These are phyloP conservation scores for Mobula hypostoma DNA, from an alignment of 2,113 vertebrate species.

Conservation along the genomic window DNA sequence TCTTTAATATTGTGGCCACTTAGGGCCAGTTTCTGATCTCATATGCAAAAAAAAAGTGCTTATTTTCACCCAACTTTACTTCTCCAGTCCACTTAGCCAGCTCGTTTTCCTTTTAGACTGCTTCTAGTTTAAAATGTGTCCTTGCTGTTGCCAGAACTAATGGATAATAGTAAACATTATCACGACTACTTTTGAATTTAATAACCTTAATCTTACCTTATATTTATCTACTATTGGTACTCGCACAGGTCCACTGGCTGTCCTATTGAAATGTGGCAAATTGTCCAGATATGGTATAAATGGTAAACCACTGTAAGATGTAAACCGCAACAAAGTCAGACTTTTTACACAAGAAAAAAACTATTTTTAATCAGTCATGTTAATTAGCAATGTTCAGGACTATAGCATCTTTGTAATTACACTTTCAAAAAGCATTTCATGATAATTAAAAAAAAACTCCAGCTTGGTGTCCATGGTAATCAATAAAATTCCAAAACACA, in stretches of 20 bases:
- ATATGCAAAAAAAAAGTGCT: not conserved
- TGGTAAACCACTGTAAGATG: conserved; percentile 76
- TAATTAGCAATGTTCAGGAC: not conserved
- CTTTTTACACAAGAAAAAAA: not conserved
- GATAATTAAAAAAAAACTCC: not conserved
- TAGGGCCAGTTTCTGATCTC: not conserved
- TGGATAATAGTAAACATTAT: not conserved
- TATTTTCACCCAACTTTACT: not conserved
- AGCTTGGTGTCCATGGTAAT: not conserved
- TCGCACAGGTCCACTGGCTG: conserved; percentile 86
- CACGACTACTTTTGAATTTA: not conserved
- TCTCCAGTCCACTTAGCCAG: not conserved
- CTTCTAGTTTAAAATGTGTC: not conserved
- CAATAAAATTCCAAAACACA: not conserved
- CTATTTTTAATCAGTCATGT: not conserved
- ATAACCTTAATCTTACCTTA: conserved; percentile 66
- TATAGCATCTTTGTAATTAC: not conserved
- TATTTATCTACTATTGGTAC: conserved; percentile 98
- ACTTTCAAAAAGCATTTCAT: not conserved
- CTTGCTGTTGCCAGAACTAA: not conserved
- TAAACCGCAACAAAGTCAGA: not conserved
- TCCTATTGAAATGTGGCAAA: conserved; percentile 93
- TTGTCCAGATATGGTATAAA: conserved; percentile 97
- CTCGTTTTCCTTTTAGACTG: not conserved
- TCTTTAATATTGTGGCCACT: not conserved